Base-by-base conservation (phyloP, 2,113 vertebrate species). In the Tenebrosternarchus preto region DNA sequence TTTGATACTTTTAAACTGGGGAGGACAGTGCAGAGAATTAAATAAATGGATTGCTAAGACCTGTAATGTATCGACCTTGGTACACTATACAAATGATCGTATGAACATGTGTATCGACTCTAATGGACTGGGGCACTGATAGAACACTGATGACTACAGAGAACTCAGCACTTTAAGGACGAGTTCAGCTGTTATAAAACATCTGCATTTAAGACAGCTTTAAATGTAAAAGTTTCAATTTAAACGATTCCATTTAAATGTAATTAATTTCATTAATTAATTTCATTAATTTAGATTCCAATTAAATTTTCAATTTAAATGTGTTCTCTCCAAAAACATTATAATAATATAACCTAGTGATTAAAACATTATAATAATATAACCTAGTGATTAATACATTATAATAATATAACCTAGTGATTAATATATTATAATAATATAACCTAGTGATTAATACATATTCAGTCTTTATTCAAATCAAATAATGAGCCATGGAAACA, bases 1-100 rank as follows among this genome's bases (percentile, higher is more conserved):
- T 87, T 78, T 83, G 70, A 72, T 82, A 73, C 50, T 64, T 87
- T 86, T 86, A 81, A 80, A 87, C 73, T 80, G 19, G 83, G 69
- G 64, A 83, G 79, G 80, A 85, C 78, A 83, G 77, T 80, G 78
- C 43, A 83, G 74, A 81, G 78, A 57, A 31, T 82, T 82, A 83
- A 82, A 85, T 79, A 27, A 85, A 85, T 82, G 82, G 69, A 31
- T 70, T 84, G 53, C 70, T 67, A 39, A 55, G 71, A 72, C 43
- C 63, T 75, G 70, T 74, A 78, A 79, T 76, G 59, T 79, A 76
- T 70, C 31, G 71, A 85, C 82, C 77, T 70, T 16, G 46, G 63
- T 71, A 25, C 67, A 75, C 76, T 81, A 33, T 69, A 74, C 74
- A 80, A 80, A 84, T 71, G 66, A 71, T 64, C 64, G 70, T 16